Conservation (phyloP, 2,797 vertebrate species). For the Lindbergichthys nudifrons region DNA sequence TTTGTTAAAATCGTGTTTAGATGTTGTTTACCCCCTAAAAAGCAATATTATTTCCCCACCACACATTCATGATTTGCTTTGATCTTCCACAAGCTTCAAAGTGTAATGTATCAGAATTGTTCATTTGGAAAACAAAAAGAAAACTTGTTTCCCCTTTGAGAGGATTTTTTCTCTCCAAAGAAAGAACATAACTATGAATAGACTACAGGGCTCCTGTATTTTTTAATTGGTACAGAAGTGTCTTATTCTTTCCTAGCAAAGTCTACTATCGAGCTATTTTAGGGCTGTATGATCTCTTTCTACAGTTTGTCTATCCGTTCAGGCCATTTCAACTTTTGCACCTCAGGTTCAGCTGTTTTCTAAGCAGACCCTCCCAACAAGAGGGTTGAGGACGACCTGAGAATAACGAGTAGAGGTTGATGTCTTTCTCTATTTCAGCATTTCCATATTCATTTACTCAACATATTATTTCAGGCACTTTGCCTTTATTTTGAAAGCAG, state of each 20-base stretch:
- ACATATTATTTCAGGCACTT: constrained; percentile 14
- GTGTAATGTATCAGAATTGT: constrained; percentile 33
- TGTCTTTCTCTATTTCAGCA: constrained; percentile 8
- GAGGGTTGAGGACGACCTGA: background rate
- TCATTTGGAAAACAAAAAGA: constrained; percentile 61
- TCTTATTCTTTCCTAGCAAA: constrained; percentile 23
- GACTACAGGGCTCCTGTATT: constrained; percentile 1
- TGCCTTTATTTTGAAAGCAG: constrained; percentile 9
- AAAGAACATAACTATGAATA: constrained; percentile 6
- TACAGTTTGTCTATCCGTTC: constrained; percentile 27
- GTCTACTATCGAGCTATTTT: constrained; percentile 21
- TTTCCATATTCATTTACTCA: constrained; percentile 1
- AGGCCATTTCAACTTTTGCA: constrained; percentile 28
- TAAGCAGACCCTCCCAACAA: constrained; percentile 20
- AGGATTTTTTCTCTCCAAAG: background rate
- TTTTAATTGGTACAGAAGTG: constrained; percentile 28
- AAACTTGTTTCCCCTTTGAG: constrained; percentile 45
- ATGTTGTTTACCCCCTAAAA: constrained; percentile 57
- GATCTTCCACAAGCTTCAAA: constrained; percentile 59
- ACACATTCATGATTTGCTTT: constrained; percentile 56
- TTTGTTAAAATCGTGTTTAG: constrained; percentile 57
- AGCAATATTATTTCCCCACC: constrained; percentile 13
- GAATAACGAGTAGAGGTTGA: constrained; percentile 1
- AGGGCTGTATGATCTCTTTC: background rate
- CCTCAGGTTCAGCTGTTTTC: constrained; percentile 23